These are phyloP conservation scores for Carduelis carduelis DNA, from an alignment of 2,797 vertebrate species.

Conservation along the genomic window DNA sequence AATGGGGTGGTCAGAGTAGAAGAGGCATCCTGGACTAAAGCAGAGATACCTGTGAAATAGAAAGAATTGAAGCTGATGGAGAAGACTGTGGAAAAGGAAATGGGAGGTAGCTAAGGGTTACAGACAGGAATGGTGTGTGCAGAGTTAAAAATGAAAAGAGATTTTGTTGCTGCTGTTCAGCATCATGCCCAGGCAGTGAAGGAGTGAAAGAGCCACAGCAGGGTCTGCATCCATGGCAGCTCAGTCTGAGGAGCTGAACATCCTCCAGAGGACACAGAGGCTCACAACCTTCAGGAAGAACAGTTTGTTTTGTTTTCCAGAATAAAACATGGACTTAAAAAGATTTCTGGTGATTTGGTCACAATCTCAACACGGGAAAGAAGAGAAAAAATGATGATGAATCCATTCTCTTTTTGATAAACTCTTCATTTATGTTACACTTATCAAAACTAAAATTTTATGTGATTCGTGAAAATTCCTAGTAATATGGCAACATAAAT, in stretches of 20 bases:
- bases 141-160: neutral
- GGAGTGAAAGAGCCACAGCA: rapidly evolving
- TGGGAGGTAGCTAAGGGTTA: neutral
- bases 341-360: neutral
- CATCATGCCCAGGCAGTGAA: neutral
- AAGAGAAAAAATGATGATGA: neutral
- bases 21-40: neutral
- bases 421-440: neutral
- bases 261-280: neutral
- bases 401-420: neutral
- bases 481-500: neutral
- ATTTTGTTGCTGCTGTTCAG: neutral
- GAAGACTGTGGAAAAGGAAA: neutral
- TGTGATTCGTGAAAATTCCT: neutral
- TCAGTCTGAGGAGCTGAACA: neutral
- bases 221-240: neutral
- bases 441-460: neutral
- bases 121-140: neutral
- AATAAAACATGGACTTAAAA: neutral
- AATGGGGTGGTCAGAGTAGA: neutral
- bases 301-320: neutral
- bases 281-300: neutral
- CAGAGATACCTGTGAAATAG: neutral
- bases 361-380: neutral
- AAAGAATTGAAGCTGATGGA: neutral